A percentile compares a stretch with the other conserved stretches of the same genome.
Evolutionary conservation across 2,113 vertebrate species (phyloP).

Genomic region (Ageneiosus marmoratus): DNA sequence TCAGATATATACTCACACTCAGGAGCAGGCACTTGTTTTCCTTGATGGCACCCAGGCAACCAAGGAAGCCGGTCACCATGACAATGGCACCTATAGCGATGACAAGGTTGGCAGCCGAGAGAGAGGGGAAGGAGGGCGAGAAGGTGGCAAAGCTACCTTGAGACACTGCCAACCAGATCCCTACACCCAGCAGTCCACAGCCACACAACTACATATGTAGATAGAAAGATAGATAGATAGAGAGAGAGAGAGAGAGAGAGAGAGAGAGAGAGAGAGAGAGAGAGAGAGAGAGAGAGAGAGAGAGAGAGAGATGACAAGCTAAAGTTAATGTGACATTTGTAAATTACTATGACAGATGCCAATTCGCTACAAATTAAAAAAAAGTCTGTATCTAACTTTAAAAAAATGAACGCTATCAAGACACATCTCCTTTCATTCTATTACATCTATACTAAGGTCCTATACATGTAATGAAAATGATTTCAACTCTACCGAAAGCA

Average conservation of each 20-base stretch:
- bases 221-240: slow-evolving; percentile 59
- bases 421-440: slow-evolving; percentile 7
- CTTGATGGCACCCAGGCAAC: slow-evolving; percentile 98
- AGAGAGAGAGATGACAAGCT: neutral
- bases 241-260: slow-evolving; percentile 49
- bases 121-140: slow-evolving; percentile 92
- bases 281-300: neutral
- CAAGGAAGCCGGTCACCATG: slow-evolving; percentile 97
- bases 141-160: slow-evolving; percentile 99
- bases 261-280: slow-evolving; percentile 60
- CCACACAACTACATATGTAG: slow-evolving; percentile 85
- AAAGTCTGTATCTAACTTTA: neutral
- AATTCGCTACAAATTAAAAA: neutral
- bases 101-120: slow-evolving; percentile 96
- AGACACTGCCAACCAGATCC: slow-evolving; percentile 97
- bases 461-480: neutral
- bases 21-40: slow-evolving; percentile 99
- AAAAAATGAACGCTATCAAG: neutral
- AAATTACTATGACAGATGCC: neutral
- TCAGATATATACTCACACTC: slow-evolving; percentile 81
- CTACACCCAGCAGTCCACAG: slow-evolving; percentile 95
- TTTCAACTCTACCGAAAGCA: neutral
- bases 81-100: slow-evolving; percentile 91
- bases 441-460: neutral
- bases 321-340: neutral